phyloP scores from a whole-genome alignment of 1,140 invertebrate species.

The Ylistrum balloti region DNA sequence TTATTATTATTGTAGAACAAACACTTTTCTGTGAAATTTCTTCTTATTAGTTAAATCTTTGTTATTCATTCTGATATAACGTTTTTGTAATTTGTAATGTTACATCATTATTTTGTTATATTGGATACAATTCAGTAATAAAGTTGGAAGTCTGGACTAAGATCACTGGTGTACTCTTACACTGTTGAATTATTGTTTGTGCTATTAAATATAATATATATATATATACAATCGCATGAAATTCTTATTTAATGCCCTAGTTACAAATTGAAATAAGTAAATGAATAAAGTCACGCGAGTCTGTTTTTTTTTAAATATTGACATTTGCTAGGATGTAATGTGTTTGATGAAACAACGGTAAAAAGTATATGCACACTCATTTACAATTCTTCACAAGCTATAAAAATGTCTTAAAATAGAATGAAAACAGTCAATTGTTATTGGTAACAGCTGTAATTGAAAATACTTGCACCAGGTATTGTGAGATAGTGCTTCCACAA shows the following conservation, averaged over 20 bases:
- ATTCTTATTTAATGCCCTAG: neutral
- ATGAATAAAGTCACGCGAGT: no score
- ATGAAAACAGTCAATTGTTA: neutral
- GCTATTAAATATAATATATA: no score
- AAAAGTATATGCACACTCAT: neutral
- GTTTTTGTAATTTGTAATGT: neutral
- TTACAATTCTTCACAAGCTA: neutral
- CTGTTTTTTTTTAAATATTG: neutral
- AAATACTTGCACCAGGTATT: neutral
- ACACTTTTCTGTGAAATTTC: neutral
- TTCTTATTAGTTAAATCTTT: neutral
- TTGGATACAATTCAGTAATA: neutral
- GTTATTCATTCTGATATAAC: neutral
- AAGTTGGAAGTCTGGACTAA: neutral
- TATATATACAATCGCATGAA: neutral
- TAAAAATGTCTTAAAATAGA: neutral
- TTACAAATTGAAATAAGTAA: neutral
- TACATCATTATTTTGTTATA: neutral
- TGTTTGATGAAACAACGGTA: no score
- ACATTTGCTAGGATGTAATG: no score
- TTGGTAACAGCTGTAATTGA: conserved; percentile 14
- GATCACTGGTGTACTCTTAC: neutral
- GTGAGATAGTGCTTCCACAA: neutral
- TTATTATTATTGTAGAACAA: neutral
- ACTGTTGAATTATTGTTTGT: neutral